Evolutionary conservation across 2,888 invertebrate species (phyloP), one percentile per base, ranked within the genome.

Genomic region (Coelinius sp.): DNA sequence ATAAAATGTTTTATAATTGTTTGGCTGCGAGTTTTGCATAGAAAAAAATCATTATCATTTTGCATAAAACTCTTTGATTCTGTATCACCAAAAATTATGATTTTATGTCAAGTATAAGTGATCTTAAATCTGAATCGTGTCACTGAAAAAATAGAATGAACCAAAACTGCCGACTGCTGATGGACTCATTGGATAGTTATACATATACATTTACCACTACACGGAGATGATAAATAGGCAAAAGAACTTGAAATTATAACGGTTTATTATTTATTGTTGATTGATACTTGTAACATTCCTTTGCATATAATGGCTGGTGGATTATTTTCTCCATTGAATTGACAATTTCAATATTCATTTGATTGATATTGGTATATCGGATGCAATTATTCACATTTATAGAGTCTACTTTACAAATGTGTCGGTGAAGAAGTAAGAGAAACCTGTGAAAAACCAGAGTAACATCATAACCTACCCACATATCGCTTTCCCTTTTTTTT

Each of bases 1-100:
- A 86, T 84, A 86, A 86, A 84, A 86, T 74, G 77, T 79, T 73
- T 73, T 75, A 73, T 49, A 63, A 71, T 52, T 53, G 53, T 69
- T 69, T 67, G 76, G 73, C 79, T 78, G 76, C 77, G 77, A 81
- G 80, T 77, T 81, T 81, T 78, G 73, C 44, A 64, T 49, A 70
- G 70, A 27, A 63, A 73, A 74, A 70, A 62, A 71, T 22, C 24
- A 75, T 68, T 56, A 24, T 62, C 31, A 66, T 35, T 62, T 73
- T 65, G 73, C 64, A 59, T 69, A 67, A 62, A 67, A 71, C 67
- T 56, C 65, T 68, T 41, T 71, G 46, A 20, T 17, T 31, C 12
- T 14, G n/a, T 35, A 8, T 0, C 12, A 1, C 27, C 7, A 59
- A 17, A 10, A 31, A 59, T 35, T 10, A 20, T 3, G 20, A 31